Evolutionary conservation across 1,140 invertebrate genomes (phyloP), one percentile per base, ranked within the genome.

Genomic region (Halesus radiatus): DNA sequence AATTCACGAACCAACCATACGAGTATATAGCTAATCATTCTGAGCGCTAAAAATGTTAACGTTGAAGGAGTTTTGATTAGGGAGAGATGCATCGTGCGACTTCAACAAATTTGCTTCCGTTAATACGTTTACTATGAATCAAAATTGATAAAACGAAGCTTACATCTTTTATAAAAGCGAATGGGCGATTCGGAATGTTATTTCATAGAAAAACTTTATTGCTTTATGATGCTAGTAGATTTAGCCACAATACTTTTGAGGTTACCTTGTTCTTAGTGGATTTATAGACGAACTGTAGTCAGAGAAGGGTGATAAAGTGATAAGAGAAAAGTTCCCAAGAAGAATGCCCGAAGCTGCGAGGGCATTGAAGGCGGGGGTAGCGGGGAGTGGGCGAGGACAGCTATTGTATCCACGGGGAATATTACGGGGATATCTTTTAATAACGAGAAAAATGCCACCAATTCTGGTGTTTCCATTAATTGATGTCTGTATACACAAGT

Each of bases 401-500:
- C 62, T 37, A 66, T 66, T 66, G 62, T 66, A 29, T 66, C 62
- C 26, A n/a, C 26, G 45, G 62, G 62, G 62, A 66, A 66, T 66
- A 66, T 29, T 18, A 60, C 15, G 26, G 29, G 37, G 62, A 66
- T 66, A 72, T 72, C 45, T 72, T 72, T 53, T 72, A 53, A 72
- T 45, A 68, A 45, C 52, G 52, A 72, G 50, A 72, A 72, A 53
- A 52, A 72, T 72, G 37, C 26, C 53, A 53, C 45, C 68, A 72
- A 72, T 72, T 22, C 37, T 72, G 20, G 68, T 72, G 68, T 53
- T 72, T 20, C 68, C 45, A 8, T 52, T 72, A 72, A 72, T 72
- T 72, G 68, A 72, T 72, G 68, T 26, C 68, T 52, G 68, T 52
- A 50, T 54, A 72, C 50, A 26, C 50, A 72, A 72, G 45, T 72